These are phyloP conservation scores for Diuraphis noxia DNA, from an alignment of 1,140 invertebrate genomes.

Conservation along the genomic window DNA sequence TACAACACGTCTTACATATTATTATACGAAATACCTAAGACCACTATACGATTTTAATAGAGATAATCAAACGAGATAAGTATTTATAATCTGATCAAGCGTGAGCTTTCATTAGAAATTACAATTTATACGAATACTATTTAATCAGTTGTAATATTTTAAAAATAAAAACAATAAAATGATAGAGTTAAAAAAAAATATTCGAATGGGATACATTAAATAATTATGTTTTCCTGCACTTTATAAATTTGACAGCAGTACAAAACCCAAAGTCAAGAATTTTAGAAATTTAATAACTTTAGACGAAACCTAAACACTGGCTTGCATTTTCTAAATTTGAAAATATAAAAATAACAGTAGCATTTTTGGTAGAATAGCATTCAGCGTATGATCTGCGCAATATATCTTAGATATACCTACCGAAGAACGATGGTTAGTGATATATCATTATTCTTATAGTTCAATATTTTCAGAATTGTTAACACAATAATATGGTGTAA, in stretches of 20 bases:
- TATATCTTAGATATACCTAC: too few species aligned
- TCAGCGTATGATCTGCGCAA: neutral
- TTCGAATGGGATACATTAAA: neutral
- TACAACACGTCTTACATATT: too few species aligned
- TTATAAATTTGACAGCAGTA: neutral
- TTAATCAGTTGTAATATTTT: neutral
- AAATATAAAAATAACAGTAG: neutral
- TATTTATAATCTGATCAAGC: too few species aligned
- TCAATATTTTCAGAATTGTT: neutral
- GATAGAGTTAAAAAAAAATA: too few species aligned
- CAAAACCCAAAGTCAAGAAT: neutral
- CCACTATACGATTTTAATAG: neutral
- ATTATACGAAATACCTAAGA: neutral
- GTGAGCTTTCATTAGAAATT: neutral
- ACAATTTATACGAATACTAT: neutral
- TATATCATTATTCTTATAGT: neutral
- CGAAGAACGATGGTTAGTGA: too few species aligned
- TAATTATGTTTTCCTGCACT: too few species aligned
- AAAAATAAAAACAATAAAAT: too few species aligned
- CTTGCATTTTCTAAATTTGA: neutral
- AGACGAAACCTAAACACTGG: neutral
- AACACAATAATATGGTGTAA: neutral
- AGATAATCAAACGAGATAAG: neutral
- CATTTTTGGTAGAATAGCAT: neutral
- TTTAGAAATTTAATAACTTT: neutral